phyloP scores from a whole-genome alignment of 2,113 vertebrate species.

The Ahaetulla prasina region DNA sequence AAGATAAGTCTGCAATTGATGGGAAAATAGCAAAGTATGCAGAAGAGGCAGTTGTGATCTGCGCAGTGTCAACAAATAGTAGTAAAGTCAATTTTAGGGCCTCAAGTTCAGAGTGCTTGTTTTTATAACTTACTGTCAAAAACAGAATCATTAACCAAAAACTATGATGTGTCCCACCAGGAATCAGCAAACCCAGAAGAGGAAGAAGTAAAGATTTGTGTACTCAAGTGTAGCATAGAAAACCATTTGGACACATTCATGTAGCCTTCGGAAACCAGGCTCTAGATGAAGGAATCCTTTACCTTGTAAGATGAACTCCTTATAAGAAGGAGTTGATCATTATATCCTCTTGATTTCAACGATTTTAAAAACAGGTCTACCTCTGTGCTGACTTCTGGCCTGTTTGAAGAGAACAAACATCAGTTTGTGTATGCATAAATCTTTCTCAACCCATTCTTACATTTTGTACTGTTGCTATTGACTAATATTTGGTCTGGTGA shows the following conservation, averaged over 20 bases:
- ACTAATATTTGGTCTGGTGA: neutral
- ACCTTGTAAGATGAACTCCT: neutral
- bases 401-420: neutral
- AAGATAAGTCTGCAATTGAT: accelerated
- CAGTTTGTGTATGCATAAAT: neutral
- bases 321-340: neutral
- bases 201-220: neutral
- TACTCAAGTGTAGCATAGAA: neutral
- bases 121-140: neutral
- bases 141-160: neutral
- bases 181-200: neutral
- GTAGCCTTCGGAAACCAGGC: neutral
- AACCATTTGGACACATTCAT: neutral
- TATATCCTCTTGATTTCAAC: neutral
- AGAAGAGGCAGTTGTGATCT: neutral
- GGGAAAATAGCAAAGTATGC: neutral
- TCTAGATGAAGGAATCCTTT: neutral
- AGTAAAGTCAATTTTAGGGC: neutral
- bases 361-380: neutral
- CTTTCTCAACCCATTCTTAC: neutral
- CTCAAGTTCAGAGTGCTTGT: neutral
- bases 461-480: neutral
- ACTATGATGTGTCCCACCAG: neutral
- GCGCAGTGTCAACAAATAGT: neutral
- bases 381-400: neutral